A percentile compares a stretch with the other conserved stretches of the same genome.
Evolutionary conservation across 2,888 invertebrate species (phyloP).

Genomic region (Ectobius pallidus): DNA sequence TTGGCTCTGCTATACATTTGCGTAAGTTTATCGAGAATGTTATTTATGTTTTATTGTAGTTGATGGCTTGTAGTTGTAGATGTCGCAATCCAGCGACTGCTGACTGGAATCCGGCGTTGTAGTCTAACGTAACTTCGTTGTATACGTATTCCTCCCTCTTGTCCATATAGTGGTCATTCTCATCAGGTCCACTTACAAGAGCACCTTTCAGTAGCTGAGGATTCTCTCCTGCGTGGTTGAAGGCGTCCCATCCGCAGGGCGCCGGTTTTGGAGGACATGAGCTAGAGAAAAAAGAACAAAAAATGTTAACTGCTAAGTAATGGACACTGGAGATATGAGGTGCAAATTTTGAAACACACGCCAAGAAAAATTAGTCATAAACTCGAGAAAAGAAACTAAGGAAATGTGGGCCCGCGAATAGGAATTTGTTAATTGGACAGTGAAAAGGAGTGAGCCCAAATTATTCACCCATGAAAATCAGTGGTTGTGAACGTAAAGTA

Average conservation of each 20-base stretch:
- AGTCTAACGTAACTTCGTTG: slow-evolving; percentile 63
- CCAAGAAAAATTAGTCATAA: no score
- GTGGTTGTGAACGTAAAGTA: no score
- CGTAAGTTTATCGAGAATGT: no score
- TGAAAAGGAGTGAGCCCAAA: no score
- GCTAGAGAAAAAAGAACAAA: slow-evolving; percentile 53
- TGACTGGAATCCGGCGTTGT: slow-evolving; percentile 63
- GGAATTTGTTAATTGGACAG: no score
- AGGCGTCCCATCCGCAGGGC: slow-evolving; percentile 59
- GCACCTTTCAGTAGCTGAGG: slow-evolving; percentile 62
- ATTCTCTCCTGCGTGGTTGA: slow-evolving; percentile 55
- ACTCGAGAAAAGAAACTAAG: background rate
- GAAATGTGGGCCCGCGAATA: no score
- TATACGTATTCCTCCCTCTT: slow-evolving; percentile 60
- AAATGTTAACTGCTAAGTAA: background rate
- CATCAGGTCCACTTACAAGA: slow-evolving; percentile 63
- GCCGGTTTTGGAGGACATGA: slow-evolving; percentile 60
- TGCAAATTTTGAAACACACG: no score
- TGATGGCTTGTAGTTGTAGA: slow-evolving; percentile 39
- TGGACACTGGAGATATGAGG: background rate
- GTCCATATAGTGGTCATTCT: slow-evolving; percentile 60
- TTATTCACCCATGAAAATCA: no score
- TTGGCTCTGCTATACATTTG: no score
- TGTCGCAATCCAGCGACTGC: slow-evolving; percentile 59
- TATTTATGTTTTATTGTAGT: slow-evolving; percentile 7